Conservation (phyloP, 2,888 invertebrate species). For the Strigamia maritima region DNA sequence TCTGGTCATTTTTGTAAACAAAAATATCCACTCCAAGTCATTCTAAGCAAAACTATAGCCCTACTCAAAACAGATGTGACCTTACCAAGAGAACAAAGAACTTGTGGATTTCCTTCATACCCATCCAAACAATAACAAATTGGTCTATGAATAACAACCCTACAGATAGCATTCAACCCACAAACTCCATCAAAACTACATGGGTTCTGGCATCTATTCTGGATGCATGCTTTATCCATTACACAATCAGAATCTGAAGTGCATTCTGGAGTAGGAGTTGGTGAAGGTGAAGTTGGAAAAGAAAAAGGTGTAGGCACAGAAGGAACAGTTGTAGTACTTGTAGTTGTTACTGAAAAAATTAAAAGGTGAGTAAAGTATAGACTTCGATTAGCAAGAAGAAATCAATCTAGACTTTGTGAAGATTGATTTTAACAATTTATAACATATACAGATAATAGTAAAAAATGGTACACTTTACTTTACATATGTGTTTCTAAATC, state of each 20-base stretch:
- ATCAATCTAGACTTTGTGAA: too few species aligned
- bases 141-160: slow-evolving; percentile 72
- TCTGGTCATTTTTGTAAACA: neutral
- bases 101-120: slow-evolving; percentile 66
- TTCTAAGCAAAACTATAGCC: too few species aligned
- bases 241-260: slow-evolving; percentile 79
- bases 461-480: too few species aligned
- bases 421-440: too few species aligned
- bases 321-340: neutral
- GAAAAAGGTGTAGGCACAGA: neutral
- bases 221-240: slow-evolving; percentile 69
- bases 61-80: neutral
- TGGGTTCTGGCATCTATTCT: slow-evolving; percentile 44
- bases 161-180: slow-evolving; percentile 67
- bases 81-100: slow-evolving; percentile 26
- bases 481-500: too few species aligned
- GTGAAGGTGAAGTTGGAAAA: neutral
- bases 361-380: neutral
- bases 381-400: too few species aligned
- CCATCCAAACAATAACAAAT: slow-evolving; percentile 70
- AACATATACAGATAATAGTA: too few species aligned
- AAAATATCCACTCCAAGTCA: too few species aligned
- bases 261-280: slow-evolving; percentile 60
- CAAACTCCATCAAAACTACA: slow-evolving; percentile 56
- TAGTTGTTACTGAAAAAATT: neutral